Evolutionary conservation across 1,140 invertebrate genomes (phyloP).

Genomic region (Adoxophyes honmai): DNA sequence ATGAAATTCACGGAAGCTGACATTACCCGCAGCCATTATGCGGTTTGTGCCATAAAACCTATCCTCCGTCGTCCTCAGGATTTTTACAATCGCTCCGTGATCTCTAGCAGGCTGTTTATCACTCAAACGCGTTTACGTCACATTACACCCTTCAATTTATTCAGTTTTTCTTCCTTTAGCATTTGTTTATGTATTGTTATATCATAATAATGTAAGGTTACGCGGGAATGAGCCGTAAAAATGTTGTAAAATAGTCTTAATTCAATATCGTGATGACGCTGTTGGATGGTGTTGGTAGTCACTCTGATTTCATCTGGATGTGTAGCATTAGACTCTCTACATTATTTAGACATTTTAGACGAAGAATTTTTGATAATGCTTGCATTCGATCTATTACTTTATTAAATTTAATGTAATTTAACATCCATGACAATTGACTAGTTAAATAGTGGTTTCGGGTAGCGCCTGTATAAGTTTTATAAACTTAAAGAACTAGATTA

Average conservation of each 20-base stretch:
- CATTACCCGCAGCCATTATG: slow-evolving; percentile 44
- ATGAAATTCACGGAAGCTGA: slow-evolving; percentile 17
- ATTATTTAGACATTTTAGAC: too few relatives aligned
- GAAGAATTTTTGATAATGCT: too few relatives aligned
- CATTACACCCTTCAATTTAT: slow-evolving; percentile 48
- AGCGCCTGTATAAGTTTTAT: too few relatives aligned
- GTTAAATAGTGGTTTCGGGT: too few relatives aligned
- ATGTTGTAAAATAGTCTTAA: not conserved
- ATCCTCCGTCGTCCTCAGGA: slow-evolving; percentile 51
- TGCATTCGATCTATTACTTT: too few relatives aligned
- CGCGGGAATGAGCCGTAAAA: not conserved
- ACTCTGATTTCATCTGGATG: too few relatives aligned
- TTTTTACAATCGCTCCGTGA: slow-evolving; percentile 44
- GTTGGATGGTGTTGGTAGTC: too few relatives aligned
- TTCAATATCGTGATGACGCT: not conserved
- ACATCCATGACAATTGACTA: too few relatives aligned
- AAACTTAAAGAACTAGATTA: too few relatives aligned
- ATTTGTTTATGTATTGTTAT: not conserved
- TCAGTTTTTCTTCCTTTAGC: slow-evolving; percentile 27
- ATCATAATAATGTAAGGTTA: slow-evolving; percentile 14
- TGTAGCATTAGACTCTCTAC: too few relatives aligned
- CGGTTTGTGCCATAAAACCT: slow-evolving; percentile 48
- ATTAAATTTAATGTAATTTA: too few relatives aligned
- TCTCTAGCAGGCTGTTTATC: slow-evolving; percentile 41
- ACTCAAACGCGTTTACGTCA: slow-evolving; percentile 44